Evolutionary conservation across 2,113 vertebrate species (phyloP).

Genomic region (Psilopsiagon aymara): DNA sequence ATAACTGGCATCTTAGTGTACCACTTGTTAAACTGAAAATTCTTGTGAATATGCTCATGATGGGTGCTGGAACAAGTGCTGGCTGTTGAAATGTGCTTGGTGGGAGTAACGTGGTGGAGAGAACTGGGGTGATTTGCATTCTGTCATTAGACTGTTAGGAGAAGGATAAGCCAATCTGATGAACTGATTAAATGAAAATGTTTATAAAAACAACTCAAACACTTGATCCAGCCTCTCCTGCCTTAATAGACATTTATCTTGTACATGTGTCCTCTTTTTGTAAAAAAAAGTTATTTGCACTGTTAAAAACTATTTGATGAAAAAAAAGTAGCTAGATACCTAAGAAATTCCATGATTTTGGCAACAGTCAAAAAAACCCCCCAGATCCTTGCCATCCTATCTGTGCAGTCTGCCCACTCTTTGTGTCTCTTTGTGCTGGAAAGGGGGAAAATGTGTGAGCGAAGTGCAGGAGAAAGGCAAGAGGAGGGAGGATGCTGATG

Average conservation of each 20-base stretch:
- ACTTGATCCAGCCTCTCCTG: background rate
- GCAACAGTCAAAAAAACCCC: background rate
- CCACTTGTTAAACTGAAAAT: background rate
- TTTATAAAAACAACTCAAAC: background rate
- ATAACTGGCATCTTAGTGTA: background rate
- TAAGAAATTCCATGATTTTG: background rate
- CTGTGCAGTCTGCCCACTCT: background rate
- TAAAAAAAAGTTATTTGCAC: background rate
- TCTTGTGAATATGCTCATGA: background rate
- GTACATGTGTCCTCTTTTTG: background rate
- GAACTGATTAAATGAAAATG: background rate
- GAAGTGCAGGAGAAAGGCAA: background rate
- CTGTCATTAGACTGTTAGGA: background rate
- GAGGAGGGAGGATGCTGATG: background rate
- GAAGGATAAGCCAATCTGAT: background rate
- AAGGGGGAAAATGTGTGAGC: background rate
- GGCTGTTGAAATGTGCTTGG: background rate
- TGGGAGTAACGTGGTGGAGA: background rate
- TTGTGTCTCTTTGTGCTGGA: background rate
- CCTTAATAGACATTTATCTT: background rate
- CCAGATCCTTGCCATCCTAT: too few species aligned
- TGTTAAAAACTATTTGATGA: too few species aligned
- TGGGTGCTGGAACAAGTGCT: background rate
- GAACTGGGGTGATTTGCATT: background rate
- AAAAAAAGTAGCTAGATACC: background rate